Percentiles rank a stretch among this genome's conserved stretches.
phyloP scores from a whole-genome alignment of 2,888 invertebrate genomes.

The Drosophila antonietae region DNA sequence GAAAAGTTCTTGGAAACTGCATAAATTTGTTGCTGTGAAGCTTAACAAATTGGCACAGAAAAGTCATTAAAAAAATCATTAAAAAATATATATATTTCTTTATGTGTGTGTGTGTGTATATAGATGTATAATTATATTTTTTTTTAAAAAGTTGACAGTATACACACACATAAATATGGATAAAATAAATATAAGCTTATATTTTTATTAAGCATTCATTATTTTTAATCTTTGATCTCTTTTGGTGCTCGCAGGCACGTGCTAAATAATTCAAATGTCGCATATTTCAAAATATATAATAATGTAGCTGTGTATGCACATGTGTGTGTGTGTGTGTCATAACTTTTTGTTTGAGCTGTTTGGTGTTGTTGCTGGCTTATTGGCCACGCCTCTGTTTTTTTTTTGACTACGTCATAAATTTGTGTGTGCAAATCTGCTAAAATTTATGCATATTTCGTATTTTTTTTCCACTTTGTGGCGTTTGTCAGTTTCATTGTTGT shows the following conservation, averaged over 20 bases:
- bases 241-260: conserved; percentile 35
- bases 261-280: conserved; percentile 57
- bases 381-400: conserved; percentile 39
- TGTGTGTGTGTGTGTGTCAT: conserved; percentile 26
- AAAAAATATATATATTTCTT: neutral
- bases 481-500: conserved; percentile 15
- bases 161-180: conserved; percentile 8
- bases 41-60: neutral
- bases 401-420: conserved; percentile 48
- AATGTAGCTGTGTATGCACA: conserved; percentile 1
- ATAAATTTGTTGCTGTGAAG: neutral
- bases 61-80: conserved; percentile 1
- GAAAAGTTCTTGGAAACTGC: neutral
- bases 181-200: conserved; percentile 3
- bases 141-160: neutral
- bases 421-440: conserved; percentile 59
- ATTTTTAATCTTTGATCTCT: conserved; percentile 33
- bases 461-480: conserved; percentile 45
- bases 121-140: conserved; percentile 5
- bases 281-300: conserved; percentile 42
- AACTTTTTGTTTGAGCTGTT: conserved; percentile 16
- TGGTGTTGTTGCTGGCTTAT: conserved; percentile 11
- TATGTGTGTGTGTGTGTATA: neutral
- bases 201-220: conserved; percentile 21
- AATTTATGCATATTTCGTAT: conserved; percentile 68